Conservation (phyloP, 2,113 vertebrate genomes). For the Burhinus oedicnemus region DNA sequence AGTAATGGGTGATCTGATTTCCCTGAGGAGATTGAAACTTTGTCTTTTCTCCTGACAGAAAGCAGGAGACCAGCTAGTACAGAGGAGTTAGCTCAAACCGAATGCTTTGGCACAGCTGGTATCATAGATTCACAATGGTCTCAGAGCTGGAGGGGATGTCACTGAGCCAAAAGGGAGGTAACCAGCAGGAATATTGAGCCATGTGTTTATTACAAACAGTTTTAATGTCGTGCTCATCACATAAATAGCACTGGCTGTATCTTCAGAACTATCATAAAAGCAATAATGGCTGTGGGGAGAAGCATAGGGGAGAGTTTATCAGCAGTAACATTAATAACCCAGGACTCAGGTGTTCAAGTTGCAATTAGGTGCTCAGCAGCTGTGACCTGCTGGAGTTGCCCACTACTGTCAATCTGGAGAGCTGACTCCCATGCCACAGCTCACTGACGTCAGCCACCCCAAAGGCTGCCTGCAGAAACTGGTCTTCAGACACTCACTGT, state of each 20-base stretch:
- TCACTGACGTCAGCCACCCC: constrained; percentile 25
- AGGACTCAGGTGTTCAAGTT: constrained; percentile 40
- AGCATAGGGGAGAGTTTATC: constrained; percentile 10
- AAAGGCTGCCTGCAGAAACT: background rate
- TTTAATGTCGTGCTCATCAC: background rate
- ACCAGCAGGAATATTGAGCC: background rate
- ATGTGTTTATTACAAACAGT: background rate
- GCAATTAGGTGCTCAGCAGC: constrained; percentile 62
- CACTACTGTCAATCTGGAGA: background rate
- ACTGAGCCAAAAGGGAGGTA: background rate
- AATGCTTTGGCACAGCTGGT: background rate
- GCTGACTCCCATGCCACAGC: background rate
- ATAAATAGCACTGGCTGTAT: background rate
- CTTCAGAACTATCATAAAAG: constrained; percentile 33
- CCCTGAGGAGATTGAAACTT: background rate
- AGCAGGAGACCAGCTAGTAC: background rate
- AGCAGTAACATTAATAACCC: constrained; percentile 57
- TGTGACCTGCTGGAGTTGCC: constrained; percentile 56
- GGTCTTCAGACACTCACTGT: background rate
- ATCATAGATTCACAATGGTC: background rate
- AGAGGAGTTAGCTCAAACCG: background rate
- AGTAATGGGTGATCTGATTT: background rate
- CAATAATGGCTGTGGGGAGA: background rate
- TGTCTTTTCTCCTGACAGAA: background rate
- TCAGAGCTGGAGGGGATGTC: background rate